Conservation (phyloP, 2,888 invertebrate genomes). For the Polylopha cassiicola region DNA sequence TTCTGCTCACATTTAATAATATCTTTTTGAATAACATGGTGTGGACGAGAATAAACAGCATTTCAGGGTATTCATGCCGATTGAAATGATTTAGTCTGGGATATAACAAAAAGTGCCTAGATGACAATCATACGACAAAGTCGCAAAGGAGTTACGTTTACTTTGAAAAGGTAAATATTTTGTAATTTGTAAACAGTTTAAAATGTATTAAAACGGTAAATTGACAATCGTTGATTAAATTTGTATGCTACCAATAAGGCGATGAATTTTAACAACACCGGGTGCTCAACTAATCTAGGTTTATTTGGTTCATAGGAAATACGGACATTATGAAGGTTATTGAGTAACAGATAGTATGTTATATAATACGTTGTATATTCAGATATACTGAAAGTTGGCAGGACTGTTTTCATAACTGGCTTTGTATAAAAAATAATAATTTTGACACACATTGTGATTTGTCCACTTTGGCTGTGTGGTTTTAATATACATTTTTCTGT, state of each 20-base stretch:
- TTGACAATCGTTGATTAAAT: slow-evolving; percentile 18
- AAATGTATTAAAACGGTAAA: slow-evolving; percentile 14
- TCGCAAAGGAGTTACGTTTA: slow-evolving; percentile 16
- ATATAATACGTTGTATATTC: too few relatives aligned
- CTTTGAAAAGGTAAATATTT: slow-evolving; percentile 22
- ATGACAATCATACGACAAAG: slow-evolving; percentile 13
- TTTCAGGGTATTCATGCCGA: slow-evolving; percentile 18
- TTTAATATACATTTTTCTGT: too few relatives aligned
- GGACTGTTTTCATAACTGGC: too few relatives aligned
- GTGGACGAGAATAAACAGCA: slow-evolving; percentile 14
- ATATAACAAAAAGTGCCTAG: slow-evolving; percentile 17
- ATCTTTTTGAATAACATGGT: slow-evolving; percentile 10
- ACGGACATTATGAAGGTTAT: slow-evolving; percentile 6
- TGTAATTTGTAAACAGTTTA: slow-evolving; percentile 15
- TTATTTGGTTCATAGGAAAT: slow-evolving; percentile 4
- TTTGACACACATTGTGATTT: too few relatives aligned
- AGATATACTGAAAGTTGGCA: too few relatives aligned
- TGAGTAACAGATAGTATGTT: too few relatives aligned
- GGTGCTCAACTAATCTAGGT: slow-evolving; percentile 17
- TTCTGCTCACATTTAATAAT: too few relatives aligned
- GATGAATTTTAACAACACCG: slow-evolving; percentile 2
- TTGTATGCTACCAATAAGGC: slow-evolving; percentile 17
- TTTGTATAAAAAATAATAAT: too few relatives aligned
- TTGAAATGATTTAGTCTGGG: slow-evolving; percentile 15
- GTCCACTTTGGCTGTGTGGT: too few relatives aligned